phyloP scores from a whole-genome alignment of 2,113 vertebrate genomes.

The mouse (Mus musculus) region DNA sequence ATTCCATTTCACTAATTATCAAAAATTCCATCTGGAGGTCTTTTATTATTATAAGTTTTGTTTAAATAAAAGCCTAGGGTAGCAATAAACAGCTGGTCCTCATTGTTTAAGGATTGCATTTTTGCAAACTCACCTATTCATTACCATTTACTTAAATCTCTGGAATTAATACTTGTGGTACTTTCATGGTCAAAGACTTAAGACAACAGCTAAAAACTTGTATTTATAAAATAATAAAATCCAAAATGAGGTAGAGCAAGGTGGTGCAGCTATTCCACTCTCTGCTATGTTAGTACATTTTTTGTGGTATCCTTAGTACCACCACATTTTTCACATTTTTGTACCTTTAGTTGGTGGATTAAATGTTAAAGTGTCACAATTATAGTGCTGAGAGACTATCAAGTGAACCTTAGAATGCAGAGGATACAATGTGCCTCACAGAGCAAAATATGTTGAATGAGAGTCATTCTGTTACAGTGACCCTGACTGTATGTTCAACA shows the following conservation, averaged over 20 bases:
- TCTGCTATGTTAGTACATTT: not conserved
- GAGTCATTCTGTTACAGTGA: not conserved
- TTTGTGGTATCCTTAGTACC: not conserved
- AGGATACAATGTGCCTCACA: accelerated
- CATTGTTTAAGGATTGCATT: not conserved
- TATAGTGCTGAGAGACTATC: not conserved
- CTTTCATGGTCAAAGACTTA: not conserved
- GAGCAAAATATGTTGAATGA: not conserved
- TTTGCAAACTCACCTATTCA: not conserved
- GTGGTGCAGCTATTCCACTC: not conserved
- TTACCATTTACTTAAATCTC: not conserved
- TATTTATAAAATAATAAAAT: not conserved
- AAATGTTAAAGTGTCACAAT: not conserved
- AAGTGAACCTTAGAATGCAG: no score
- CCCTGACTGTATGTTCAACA: not conserved
- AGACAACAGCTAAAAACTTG: not conserved
- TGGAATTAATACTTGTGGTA: not conserved
- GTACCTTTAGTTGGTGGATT: not conserved
- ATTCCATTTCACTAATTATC: not conserved
- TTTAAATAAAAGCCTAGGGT: not conserved
- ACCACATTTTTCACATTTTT: not conserved
- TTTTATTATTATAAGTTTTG: not conserved
- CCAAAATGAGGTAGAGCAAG: not conserved
- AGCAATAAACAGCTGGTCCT: not conserved
- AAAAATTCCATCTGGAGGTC: not conserved